phyloP scores from a whole-genome alignment of 2,888 invertebrate species.

The Galerucella pusilla region DNA sequence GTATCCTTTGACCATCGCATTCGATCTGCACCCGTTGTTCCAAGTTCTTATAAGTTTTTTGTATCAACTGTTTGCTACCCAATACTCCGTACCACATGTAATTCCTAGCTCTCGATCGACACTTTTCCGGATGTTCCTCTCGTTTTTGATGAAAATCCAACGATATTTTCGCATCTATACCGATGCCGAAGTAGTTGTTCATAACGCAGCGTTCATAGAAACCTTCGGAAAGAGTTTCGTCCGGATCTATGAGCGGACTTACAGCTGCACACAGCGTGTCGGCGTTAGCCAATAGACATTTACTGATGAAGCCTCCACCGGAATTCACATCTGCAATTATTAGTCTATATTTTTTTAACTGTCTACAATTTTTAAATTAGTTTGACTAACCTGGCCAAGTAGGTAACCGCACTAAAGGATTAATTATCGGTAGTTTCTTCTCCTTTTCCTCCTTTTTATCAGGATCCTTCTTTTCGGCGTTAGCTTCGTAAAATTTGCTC shows the following conservation, averaged over 20 bases:
- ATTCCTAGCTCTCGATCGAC: slow-evolving; percentile 91
- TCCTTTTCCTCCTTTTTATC: slow-evolving; percentile 60
- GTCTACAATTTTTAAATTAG: neutral
- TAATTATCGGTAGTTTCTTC: slow-evolving; percentile 86
- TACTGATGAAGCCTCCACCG: slow-evolving; percentile 90
- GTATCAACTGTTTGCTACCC: slow-evolving; percentile 82
- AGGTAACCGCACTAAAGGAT: slow-evolving; percentile 86
- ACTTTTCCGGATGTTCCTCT: slow-evolving; percentile 97
- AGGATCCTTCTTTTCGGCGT: slow-evolving; percentile 62
- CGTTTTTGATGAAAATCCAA: slow-evolving; percentile 97
- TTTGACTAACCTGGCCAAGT: slow-evolving; percentile 82
- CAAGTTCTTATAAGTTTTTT: slow-evolving; percentile 94
- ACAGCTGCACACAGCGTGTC: slow-evolving; percentile 96
- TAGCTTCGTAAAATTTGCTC: slow-evolving; percentile 64
- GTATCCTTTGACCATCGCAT: slow-evolving; percentile 96
- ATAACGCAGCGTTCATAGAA: slow-evolving; percentile 95
- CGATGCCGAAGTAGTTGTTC: slow-evolving; percentile 99
- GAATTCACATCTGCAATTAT: slow-evolving; percentile 59
- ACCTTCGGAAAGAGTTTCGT: slow-evolving; percentile 87
- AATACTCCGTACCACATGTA: slow-evolving; percentile 95
- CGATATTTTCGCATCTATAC: slow-evolving; percentile 97
- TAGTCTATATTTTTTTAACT: neutral
- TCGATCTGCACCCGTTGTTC: slow-evolving; percentile 95
- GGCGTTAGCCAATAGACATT: slow-evolving; percentile 94
- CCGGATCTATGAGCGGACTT: slow-evolving; percentile 94